A percentile compares a stretch with the other conserved stretches of the same genome.
Conservation (phyloP, 2,888 invertebrate genomes). For the Nephrotoma guestfalica region DNA sequence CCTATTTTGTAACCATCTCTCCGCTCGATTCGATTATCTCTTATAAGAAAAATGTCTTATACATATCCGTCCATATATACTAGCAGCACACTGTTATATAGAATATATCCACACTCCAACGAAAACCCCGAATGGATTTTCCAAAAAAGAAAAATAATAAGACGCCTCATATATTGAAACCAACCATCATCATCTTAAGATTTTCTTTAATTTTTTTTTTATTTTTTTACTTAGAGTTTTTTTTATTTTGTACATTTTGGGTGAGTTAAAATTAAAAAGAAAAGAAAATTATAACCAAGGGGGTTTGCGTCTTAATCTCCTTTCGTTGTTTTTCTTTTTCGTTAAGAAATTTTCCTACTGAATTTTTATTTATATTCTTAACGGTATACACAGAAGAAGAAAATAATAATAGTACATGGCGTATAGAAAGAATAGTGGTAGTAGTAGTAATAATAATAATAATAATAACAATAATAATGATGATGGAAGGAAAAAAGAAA, state of each 20-base stretch:
- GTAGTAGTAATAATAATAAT: not conserved
- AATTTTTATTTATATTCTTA: not conserved
- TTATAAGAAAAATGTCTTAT: not conserved
- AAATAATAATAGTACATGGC: not conserved
- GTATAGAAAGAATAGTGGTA: not conserved
- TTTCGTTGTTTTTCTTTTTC: not conserved
- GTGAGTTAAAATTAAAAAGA: not conserved
- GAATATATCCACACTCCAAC: not conserved
- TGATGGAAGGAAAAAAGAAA: not conserved
- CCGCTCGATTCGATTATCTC: not conserved
- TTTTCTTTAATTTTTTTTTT: not conserved
- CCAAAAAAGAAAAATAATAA: not conserved
- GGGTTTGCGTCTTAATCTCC: not conserved
- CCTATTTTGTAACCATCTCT: not conserved
- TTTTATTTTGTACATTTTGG: not conserved
- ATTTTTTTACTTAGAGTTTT: not conserved
- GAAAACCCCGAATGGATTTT: not conserved
- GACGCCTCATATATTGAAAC: not conserved
- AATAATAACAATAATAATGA: not conserved
- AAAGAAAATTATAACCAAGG: not conserved
- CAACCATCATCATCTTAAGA: not conserved
- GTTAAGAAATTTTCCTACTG: not conserved
- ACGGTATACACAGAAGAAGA: not conserved
- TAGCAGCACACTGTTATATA: not conserved
- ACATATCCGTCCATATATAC: not conserved